Conservation (phyloP, 2,113 vertebrate species). For the Nothoprocta pentlandii region DNA sequence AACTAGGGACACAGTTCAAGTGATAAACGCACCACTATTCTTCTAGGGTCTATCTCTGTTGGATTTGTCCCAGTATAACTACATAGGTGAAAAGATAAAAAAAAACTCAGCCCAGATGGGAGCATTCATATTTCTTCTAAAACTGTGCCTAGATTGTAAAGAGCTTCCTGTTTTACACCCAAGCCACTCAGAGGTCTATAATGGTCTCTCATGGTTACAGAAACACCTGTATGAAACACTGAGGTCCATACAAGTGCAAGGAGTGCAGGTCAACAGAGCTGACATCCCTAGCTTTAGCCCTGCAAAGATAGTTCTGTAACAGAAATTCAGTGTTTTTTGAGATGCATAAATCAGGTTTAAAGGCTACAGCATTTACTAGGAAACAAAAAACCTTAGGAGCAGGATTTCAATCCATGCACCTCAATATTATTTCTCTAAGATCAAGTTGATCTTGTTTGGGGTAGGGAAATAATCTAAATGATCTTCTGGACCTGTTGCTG, state of each 20-base stretch:
- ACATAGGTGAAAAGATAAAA: not conserved
- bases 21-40: not conserved
- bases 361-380: not conserved
- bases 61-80: not conserved
- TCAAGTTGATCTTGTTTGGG: not conserved
- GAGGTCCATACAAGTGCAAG: not conserved
- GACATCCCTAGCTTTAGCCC: slow-evolving; percentile 39
- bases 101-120: not conserved
- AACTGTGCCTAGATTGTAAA: not conserved
- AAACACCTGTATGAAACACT: not conserved
- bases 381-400: not conserved
- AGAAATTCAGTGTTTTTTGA: slow-evolving; percentile 56
- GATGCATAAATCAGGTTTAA: slow-evolving; percentile 58
- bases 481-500: slow-evolving; percentile 1
- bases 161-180: not conserved
- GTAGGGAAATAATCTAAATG: slow-evolving; percentile 15
- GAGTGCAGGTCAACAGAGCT: slow-evolving; percentile 52
- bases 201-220: not conserved
- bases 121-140: not conserved
- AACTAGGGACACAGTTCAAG: not conserved
- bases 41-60: not conserved
- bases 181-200: not conserved
- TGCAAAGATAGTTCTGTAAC: slow-evolving; percentile 30
- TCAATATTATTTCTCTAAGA: slow-evolving; percentile 21
- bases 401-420: slow-evolving; percentile 2